Conservation (phyloP, 2,797 vertebrate species). For the Sternotherus odoratus region DNA sequence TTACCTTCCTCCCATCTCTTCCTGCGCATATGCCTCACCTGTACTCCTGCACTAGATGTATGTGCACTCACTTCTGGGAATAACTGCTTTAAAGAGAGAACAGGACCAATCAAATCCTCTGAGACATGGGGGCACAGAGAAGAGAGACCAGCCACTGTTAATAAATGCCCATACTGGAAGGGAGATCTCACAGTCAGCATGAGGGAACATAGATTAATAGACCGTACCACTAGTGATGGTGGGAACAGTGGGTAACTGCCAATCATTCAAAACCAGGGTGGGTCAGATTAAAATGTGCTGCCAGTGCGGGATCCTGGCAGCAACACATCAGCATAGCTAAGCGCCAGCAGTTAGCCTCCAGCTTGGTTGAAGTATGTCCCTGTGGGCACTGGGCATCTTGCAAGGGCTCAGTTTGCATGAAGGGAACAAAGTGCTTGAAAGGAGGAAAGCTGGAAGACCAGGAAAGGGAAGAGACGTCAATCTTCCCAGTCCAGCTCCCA, state of each 20-base stretch:
- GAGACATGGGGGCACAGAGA: background rate
- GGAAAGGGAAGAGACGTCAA: rapidly evolving
- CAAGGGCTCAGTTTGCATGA: rapidly evolving
- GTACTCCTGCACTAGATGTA: background rate
- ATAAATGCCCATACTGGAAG: background rate
- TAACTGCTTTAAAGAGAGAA: rapidly evolving
- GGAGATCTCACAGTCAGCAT: too few relatives aligned
- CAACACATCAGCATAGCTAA: background rate
- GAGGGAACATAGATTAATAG: background rate
- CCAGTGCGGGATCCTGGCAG: background rate
- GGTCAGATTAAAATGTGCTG: background rate
- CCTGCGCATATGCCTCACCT: background rate
- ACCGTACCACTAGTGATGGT: background rate
- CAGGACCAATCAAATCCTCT: background rate
- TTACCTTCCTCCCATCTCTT: background rate
- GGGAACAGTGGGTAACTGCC: background rate
- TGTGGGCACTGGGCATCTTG: rapidly evolving
- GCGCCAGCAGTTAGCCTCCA: too few relatives aligned
- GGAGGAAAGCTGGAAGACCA: rapidly evolving
- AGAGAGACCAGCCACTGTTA: background rate
- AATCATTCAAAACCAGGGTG: background rate
- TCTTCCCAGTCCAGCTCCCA: rapidly evolving
- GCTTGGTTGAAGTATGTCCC: background rate
- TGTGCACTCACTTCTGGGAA: rapidly evolving
- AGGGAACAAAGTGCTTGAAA: rapidly evolving